These are phyloP conservation scores for Todiramphus saurophagus DNA, from an alignment of 2,113 vertebrate genomes.

Conservation along the genomic window DNA sequence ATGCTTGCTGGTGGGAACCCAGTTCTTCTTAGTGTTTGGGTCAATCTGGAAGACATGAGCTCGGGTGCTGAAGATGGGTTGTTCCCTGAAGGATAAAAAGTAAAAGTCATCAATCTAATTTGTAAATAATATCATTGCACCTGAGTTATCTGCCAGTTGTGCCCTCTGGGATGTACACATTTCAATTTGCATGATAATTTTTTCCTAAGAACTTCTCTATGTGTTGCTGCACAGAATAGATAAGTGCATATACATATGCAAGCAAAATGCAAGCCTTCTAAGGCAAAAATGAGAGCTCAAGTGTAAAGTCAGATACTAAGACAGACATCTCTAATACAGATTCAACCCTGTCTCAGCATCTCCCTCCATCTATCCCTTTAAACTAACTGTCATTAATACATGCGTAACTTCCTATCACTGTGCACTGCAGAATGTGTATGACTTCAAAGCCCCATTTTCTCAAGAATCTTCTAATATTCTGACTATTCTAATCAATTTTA, in stretches of 20 bases:
- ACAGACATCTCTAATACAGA: neutral
- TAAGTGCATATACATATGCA: neutral
- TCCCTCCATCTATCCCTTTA: neutral
- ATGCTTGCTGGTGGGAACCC: conserved; percentile 98
- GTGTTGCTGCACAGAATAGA: neutral
- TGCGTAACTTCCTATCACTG: neutral
- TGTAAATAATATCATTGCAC: conserved; percentile 64
- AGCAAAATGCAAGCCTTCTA: neutral
- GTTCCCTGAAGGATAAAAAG: conserved; percentile 87
- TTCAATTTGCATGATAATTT: conserved; percentile 57
- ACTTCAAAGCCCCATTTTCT: neutral
- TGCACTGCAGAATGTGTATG: neutral
- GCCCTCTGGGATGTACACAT: conserved; percentile 53
- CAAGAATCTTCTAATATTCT: neutral
- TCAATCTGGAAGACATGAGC: conserved; percentile 99
- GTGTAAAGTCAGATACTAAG: neutral
- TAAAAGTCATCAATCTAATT: conserved; percentile 79
- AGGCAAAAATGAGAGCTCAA: neutral
- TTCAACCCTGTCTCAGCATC: neutral
- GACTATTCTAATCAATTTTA: neutral
- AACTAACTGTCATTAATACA: neutral
- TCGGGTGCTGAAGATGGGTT: conserved; percentile 98
- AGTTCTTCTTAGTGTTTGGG: conserved; percentile 99
- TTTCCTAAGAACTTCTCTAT: neutral
- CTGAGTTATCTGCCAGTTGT: conserved; percentile 44